These are phyloP conservation scores for Zaprionus vittiger DNA, from an alignment of 1,140 invertebrate species.

Conservation along the genomic window DNA sequence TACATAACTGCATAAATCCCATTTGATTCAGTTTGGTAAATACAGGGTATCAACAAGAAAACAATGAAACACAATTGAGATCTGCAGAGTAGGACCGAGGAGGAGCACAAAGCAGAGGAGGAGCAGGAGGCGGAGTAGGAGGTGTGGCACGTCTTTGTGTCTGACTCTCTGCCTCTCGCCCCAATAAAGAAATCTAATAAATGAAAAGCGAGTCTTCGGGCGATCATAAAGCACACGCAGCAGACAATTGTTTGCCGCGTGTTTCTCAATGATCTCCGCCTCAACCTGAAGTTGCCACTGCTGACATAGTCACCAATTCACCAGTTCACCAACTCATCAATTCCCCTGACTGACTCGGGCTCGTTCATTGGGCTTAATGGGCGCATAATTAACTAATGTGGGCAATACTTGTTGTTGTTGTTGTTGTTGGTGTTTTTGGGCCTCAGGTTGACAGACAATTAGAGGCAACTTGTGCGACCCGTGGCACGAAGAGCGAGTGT, in stretches of 20 bases:
- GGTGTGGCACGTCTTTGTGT: constrained; percentile 24
- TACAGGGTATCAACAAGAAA: constrained; percentile 6
- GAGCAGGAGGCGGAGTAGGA: constrained; percentile 3
- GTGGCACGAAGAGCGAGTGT: constrained; percentile 59
- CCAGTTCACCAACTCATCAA: constrained; percentile 23
- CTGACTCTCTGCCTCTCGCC: not conserved
- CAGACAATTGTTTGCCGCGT: constrained; percentile 32
- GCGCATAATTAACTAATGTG: constrained; percentile 77
- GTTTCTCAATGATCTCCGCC: constrained; percentile 51
- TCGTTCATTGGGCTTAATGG: constrained; percentile 57
- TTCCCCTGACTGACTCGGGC: not conserved
- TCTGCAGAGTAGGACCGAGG: constrained; percentile 22
- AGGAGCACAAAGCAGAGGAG: not conserved
- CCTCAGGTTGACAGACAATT: constrained; percentile 47
- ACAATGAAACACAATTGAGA: constrained; percentile 46
- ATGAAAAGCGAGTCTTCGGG: constrained; percentile 38
- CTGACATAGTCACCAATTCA: constrained; percentile 45
- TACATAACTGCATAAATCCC: not conserved
- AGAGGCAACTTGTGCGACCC: constrained; percentile 50
- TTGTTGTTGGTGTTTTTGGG: constrained; percentile 1
- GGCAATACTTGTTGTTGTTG: constrained; percentile 29
- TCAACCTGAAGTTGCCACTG: constrained; percentile 46
- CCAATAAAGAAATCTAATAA: constrained; percentile 59
- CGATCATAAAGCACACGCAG: constrained; percentile 26
- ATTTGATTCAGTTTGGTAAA: not conserved